A percentile compares a stretch with the other conserved stretches of the same genome.
phyloP scores from a whole-genome alignment of 1,140 invertebrate genomes.

The Macrobrachium rosenbergii region DNA sequence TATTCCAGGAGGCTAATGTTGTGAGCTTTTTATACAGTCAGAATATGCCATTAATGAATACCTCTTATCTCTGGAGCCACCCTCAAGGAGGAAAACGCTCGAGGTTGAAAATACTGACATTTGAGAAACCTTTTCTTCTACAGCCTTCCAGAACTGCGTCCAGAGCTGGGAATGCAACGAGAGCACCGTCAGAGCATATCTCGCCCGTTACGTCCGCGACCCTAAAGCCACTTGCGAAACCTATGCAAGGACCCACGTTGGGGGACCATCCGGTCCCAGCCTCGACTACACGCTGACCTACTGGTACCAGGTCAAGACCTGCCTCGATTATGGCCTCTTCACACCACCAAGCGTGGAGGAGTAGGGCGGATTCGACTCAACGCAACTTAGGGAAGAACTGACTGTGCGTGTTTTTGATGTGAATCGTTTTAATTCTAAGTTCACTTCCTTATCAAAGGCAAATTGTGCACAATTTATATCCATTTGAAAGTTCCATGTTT shows the following conservation, averaged over 20 bases:
- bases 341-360: background rate
- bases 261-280: slow-evolving; percentile 23
- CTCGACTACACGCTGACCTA: slow-evolving; percentile 18
- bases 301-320: slow-evolving; percentile 45
- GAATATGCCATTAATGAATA: too few relatives aligned
- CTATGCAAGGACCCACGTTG: slow-evolving; percentile 40
- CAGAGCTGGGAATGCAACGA: slow-evolving; percentile 51
- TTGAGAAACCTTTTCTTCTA: background rate
- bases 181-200: slow-evolving; percentile 29
- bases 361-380: background rate
- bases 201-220: slow-evolving; percentile 41
- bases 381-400: background rate
- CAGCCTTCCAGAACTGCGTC: slow-evolving; percentile 40
- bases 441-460: too few relatives aligned
- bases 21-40: too few relatives aligned
- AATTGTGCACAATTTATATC: too few relatives aligned
- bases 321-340: slow-evolving; percentile 26
- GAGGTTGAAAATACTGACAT: background rate
- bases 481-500: too few relatives aligned
- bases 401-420: too few relatives aligned
- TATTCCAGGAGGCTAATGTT: too few relatives aligned
- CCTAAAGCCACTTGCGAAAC: slow-evolving; percentile 28
- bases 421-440: too few relatives aligned
- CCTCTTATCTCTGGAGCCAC: too few relatives aligned
- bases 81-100: too few relatives aligned